Conservation (phyloP, 2,797 vertebrate species). For the Sebastes umbrosus region DNA sequence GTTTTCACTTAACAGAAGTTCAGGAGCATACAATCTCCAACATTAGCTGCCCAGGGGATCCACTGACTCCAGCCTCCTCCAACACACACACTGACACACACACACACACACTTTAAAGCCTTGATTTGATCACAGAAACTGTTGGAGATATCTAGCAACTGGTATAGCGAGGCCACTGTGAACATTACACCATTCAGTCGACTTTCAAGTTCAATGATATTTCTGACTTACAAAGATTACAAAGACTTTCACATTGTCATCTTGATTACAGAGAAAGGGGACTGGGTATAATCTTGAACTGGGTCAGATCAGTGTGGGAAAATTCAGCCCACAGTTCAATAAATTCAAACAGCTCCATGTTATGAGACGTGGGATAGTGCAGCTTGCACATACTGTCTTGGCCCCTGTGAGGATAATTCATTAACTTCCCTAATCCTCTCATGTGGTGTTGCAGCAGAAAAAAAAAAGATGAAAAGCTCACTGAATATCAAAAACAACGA, state of each 20-base stretch:
- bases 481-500: conserved; percentile 81
- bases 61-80: not conserved
- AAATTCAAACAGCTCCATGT: conserved; percentile 77
- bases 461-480: conserved; percentile 80
- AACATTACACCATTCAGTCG: conserved; percentile 4
- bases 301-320: conserved; percentile 79
- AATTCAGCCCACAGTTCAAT: conserved; percentile 77
- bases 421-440: conserved; percentile 82
- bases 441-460: conserved; percentile 74
- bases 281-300: conserved; percentile 61
- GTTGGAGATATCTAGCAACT: conserved; percentile 12
- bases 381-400: conserved; percentile 75
- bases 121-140: conserved; percentile 48
- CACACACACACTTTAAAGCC: not conserved
- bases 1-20: conserved; percentile 73
- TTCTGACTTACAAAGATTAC: conserved; percentile 54
- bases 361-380: conserved; percentile 82
- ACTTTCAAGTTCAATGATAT: conserved; percentile 42
- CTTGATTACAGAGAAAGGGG: conserved; percentile 52
- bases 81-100: not conserved
- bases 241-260: conserved; percentile 64
- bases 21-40: conserved; percentile 54
- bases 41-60: conserved; percentile 54
- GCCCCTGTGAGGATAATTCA: conserved; percentile 82
- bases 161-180: not conserved